Conservation (phyloP, 1,140 invertebrate genomes). For the Idris sp. region DNA sequence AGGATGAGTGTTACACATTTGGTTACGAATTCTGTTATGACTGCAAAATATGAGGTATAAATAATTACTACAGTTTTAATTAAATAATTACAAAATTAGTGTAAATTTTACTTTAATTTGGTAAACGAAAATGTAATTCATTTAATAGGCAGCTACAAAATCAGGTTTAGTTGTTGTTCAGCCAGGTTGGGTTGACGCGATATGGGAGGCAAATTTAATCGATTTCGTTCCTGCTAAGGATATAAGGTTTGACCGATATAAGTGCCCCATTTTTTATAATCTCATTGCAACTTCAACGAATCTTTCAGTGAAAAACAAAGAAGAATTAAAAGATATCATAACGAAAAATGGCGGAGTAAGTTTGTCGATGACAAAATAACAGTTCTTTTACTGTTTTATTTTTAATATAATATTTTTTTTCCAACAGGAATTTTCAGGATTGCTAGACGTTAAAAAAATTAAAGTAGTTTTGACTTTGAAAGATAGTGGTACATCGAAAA, state of each 20-base stretch:
- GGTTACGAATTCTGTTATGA: slow-evolving; percentile 85
- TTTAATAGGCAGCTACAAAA: slow-evolving; percentile 83
- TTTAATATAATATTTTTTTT: slow-evolving; percentile 6
- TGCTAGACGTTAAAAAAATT: slow-evolving; percentile 71
- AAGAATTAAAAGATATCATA: slow-evolving; percentile 84
- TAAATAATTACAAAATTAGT: too few relatives aligned
- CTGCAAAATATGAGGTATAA: slow-evolving; percentile 85
- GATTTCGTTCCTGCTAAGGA: slow-evolving; percentile 83
- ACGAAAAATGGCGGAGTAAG: slow-evolving; percentile 85
- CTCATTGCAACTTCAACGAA: slow-evolving; percentile 89
- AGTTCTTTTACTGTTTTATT: slow-evolving; percentile 5
- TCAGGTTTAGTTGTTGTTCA: slow-evolving; percentile 86
- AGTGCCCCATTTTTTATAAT: slow-evolving; percentile 89
- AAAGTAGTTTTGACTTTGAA: slow-evolving; percentile 70
- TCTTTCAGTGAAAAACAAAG: slow-evolving; percentile 82
- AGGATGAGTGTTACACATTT: slow-evolving; percentile 89
- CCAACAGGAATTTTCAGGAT: slow-evolving; percentile 68
- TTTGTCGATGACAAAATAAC: slow-evolving; percentile 42
- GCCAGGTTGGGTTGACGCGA: slow-evolving; percentile 86
- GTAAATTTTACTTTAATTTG: too few relatives aligned
- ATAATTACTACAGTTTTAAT: too few relatives aligned
- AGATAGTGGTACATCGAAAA: slow-evolving; percentile 84
- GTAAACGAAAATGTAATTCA: background rate
- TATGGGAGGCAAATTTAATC: slow-evolving; percentile 85
- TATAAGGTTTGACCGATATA: slow-evolving; percentile 81